Conservation (phyloP, 2,888 invertebrate species). For the Chelonus formosanus region DNA sequence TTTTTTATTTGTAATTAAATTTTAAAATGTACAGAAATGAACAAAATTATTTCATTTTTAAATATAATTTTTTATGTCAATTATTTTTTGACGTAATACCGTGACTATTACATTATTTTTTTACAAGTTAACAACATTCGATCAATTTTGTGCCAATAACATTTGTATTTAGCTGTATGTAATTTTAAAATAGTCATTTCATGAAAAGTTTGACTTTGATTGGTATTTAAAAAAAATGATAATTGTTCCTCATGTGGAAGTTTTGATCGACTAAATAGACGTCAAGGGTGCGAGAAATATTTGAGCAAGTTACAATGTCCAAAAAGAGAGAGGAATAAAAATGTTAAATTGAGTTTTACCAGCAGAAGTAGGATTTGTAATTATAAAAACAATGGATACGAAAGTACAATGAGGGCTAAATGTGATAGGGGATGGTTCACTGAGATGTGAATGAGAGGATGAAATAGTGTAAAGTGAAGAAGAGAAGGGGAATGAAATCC, state of each 20-base stretch:
- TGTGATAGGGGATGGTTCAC: constrained; percentile 61
- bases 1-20: no score
- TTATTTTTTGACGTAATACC: no score
- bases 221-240: background rate
- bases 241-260: no score
- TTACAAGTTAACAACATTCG: no score
- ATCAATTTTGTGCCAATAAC: no score
- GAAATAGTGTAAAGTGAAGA: constrained; percentile 33
- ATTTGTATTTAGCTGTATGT: no score
- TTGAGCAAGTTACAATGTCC: no score
- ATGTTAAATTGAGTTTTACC: constrained; percentile 32
- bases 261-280: no score
- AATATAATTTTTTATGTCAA: no score
- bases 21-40: no score
- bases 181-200: background rate
- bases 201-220: no score
- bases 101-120: no score
- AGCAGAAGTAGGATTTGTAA: constrained; percentile 61
- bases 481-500: constrained; percentile 55
- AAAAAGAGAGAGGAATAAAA: constrained; percentile 22
- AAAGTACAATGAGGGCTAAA: constrained; percentile 63
- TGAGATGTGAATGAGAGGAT: constrained; percentile 51
- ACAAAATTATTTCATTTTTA: background rate
- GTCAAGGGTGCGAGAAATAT: constrained; percentile 9
- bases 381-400: constrained; percentile 64